Evolutionary conservation across 2,888 invertebrate species (phyloP).

Genomic region (Selenia dentaria): DNA sequence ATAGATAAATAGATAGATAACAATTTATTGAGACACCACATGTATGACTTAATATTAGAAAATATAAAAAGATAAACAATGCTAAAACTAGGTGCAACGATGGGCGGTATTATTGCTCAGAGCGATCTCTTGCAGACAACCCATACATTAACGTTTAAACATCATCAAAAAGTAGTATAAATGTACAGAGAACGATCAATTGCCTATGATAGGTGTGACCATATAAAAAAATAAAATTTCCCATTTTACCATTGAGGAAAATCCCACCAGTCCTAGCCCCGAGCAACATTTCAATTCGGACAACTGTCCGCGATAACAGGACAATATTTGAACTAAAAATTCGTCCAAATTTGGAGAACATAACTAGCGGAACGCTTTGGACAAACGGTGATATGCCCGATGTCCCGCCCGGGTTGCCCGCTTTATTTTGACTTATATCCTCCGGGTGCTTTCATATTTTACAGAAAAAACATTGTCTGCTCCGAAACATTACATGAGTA

Average conservation of each 20-base stretch:
- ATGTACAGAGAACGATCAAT: too few species aligned
- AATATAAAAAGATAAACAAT: too few species aligned
- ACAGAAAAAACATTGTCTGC: conserved; percentile 21
- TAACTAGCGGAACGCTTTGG: conserved; percentile 17
- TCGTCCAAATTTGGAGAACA: conserved; percentile 23
- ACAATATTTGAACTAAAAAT: conserved; percentile 31
- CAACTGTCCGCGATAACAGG: conserved; percentile 25
- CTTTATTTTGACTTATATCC: conserved; percentile 26
- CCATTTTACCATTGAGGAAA: background rate
- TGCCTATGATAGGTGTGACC: too few species aligned
- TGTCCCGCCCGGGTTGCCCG: conserved; percentile 7
- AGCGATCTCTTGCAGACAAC: too few species aligned
- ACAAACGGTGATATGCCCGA: conserved; percentile 26
- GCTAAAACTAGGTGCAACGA: too few species aligned
- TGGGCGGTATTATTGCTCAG: too few species aligned
- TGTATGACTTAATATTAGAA: too few species aligned
- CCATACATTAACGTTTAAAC: too few species aligned
- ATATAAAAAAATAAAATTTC: background rate
- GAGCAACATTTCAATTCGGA: conserved; percentile 16
- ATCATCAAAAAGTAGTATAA: too few species aligned
- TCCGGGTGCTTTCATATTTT: conserved; percentile 14
- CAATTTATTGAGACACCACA: too few species aligned
- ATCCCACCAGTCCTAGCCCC: conserved; percentile 1
- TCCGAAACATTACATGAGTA: conserved; percentile 15
- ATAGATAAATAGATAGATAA: too few species aligned